These are phyloP conservation scores for Nasonia vitripennis DNA, from an alignment of 1,140 invertebrate species.

Conservation along the genomic window DNA sequence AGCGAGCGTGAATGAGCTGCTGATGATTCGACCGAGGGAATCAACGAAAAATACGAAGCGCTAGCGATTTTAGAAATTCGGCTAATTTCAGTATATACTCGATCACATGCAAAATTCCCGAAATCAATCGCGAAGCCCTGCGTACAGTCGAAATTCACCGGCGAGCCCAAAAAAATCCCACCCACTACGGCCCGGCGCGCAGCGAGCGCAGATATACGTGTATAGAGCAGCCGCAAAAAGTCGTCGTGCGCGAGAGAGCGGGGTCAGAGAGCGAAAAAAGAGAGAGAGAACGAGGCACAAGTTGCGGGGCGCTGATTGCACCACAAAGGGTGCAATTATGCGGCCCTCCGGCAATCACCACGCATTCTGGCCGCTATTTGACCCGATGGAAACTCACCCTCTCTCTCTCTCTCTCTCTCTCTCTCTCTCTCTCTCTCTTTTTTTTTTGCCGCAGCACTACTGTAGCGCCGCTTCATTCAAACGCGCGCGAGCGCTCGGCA, in stretches of 20 bases:
- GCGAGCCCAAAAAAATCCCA: too few species aligned
- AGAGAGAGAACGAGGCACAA: constrained; percentile 37
- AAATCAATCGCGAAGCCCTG: too few species aligned
- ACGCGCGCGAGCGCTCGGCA: constrained; percentile 21
- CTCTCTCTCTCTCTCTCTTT: too few species aligned
- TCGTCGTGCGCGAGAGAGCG: neutral
- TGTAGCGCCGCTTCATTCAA: neutral
- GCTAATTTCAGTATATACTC: neutral
- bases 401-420: constrained; percentile 7
- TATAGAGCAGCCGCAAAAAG: neutral
- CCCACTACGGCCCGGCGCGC: too few species aligned
- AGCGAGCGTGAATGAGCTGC: neutral
- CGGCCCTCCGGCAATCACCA: constrained; percentile 76
- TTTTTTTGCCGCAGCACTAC: neutral
- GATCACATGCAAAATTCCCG: too few species aligned
- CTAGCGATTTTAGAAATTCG: neutral
- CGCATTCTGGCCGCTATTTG: constrained; percentile 74
- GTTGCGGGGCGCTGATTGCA: constrained; percentile 74
- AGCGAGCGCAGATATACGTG: neutral
- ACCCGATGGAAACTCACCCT: constrained; percentile 59
- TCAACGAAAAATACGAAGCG: neutral
- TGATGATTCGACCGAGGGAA: neutral
- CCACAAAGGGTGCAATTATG: constrained; percentile 77
- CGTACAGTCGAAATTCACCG: too few species aligned
- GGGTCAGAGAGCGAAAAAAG: constrained; percentile 20